Percentiles rank a stretch among this genome's conserved stretches.
Evolutionary conservation across 2,797 vertebrate genomes (phyloP).

Genomic region (Channa striata): DNA sequence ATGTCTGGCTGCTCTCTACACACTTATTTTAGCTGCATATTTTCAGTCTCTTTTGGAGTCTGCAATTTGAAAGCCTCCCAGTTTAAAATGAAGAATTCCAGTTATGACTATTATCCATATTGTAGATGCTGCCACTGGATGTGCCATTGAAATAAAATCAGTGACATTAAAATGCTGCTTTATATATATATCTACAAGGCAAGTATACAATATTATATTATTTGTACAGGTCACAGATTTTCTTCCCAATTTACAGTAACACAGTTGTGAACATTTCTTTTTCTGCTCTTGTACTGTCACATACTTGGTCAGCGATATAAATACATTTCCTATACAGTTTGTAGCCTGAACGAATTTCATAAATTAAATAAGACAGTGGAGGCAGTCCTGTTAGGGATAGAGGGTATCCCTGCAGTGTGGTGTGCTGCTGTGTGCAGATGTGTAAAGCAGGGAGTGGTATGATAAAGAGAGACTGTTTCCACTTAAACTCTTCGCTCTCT

Average conservation of each 20-base stretch:
- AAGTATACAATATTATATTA: neutral
- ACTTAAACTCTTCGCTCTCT: constrained; percentile 76
- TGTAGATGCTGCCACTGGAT: constrained; percentile 12
- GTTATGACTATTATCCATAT: constrained; percentile 11
- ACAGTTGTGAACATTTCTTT: constrained; percentile 1
- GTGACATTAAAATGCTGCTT: neutral
- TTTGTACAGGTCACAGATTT: neutral
- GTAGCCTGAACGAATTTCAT: constrained; percentile 6
- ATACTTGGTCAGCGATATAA: neutral
- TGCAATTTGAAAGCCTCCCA: constrained; percentile 5
- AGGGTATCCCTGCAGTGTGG: constrained; percentile 42
- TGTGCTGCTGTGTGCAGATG: constrained; percentile 68
- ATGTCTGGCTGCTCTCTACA: constrained; percentile 14
- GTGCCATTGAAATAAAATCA: constrained; percentile 15
- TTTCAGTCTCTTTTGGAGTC: constrained; percentile 24
- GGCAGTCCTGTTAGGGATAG: constrained; percentile 31
- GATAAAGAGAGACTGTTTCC: constrained; percentile 80
- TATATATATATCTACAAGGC: no score
- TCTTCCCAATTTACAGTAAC: neutral
- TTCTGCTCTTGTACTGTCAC: neutral
- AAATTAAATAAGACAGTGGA: constrained; percentile 17
- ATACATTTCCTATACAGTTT: neutral
- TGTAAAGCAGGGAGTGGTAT: constrained; percentile 62
- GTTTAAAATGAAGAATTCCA: constrained; percentile 24
- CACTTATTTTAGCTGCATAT: constrained; percentile 10